These are phyloP conservation scores for Stigmatopora argus DNA, from an alignment of 2,113 vertebrate genomes.

Conservation along the genomic window DNA sequence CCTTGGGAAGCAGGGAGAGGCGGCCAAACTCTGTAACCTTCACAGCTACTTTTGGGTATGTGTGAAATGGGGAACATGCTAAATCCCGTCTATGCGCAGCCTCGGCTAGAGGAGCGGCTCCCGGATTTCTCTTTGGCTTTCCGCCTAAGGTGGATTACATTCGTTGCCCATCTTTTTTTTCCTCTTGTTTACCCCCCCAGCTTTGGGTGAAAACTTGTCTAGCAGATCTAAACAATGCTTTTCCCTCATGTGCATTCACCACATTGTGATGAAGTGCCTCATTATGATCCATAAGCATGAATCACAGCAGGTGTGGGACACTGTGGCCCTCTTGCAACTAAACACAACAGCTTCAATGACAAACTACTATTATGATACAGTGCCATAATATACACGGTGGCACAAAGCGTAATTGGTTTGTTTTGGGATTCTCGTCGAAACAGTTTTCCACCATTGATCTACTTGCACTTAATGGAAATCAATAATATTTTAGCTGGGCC, in stretches of 20 bases:
- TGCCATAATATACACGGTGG: neutral
- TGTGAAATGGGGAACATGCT: conserved; percentile 34
- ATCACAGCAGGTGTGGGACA: conserved; percentile 35
- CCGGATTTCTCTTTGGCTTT: conserved; percentile 36
- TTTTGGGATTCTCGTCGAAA: neutral
- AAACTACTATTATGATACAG: neutral
- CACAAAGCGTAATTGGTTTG: neutral
- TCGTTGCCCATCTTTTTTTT: conserved; percentile 26
- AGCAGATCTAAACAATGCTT: conserved; percentile 30
- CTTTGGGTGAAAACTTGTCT: conserved; percentile 21
- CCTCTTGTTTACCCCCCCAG: neutral
- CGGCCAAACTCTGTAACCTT: conserved; percentile 4
- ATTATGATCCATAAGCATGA: conserved; percentile 38
- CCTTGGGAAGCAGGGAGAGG: neutral
- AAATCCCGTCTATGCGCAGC: conserved; percentile 25
- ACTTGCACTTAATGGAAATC: neutral
- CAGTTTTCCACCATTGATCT: neutral
- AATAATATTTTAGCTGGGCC: neutral
- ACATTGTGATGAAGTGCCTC: conserved; percentile 33
- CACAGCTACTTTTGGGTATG: neutral
- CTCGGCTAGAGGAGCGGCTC: conserved; percentile 29
- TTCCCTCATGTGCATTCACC: conserved; percentile 20
- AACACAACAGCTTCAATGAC: conserved; percentile 16
- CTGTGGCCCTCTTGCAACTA: conserved; percentile 18
- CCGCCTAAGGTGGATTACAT: conserved; percentile 20